These are phyloP conservation scores for Didymodactylos carnosus DNA, from an alignment of 2,888 invertebrate species.

Conservation along the genomic window DNA sequence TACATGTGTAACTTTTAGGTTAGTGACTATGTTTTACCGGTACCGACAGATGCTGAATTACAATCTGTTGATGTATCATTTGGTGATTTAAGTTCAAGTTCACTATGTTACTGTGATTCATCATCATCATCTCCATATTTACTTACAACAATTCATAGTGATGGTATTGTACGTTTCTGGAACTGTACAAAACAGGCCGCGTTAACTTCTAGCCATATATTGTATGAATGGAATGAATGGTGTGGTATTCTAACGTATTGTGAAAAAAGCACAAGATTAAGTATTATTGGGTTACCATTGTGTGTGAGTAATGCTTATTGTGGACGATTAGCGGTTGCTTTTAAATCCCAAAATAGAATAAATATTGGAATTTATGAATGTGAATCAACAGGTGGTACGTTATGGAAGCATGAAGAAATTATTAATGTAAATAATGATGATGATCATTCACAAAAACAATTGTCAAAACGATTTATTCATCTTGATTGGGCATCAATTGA, in stretches of 20 bases:
- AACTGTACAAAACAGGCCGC: conserved; percentile 14
- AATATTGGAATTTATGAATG: conserved; percentile 63
- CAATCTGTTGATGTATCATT: conserved; percentile 82
- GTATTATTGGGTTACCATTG: conserved; percentile 27
- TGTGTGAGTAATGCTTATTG: conserved; percentile 78
- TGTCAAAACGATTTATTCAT: conserved; percentile 44
- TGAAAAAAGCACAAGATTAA: background rate
- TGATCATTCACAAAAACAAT: background rate
- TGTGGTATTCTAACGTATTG: conserved; percentile 22
- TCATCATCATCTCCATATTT: conserved; percentile 96
- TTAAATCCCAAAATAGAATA: conserved; percentile 51
- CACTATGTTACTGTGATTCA: conserved; percentile 52
- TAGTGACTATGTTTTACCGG: conserved; percentile 62
- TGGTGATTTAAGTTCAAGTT: conserved; percentile 85
- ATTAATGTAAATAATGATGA: conserved; percentile 30
- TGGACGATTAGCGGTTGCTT: conserved; percentile 86
- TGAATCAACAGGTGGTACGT: conserved; percentile 74
- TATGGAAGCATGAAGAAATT: conserved; percentile 80
- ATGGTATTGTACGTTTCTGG: conserved; percentile 54
- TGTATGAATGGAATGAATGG: conserved; percentile 71
- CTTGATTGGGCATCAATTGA: conserved; percentile 98
- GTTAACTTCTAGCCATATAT: too few relatives aligned
- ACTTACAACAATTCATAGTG: conserved; percentile 79
- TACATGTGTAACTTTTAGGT: too few relatives aligned
- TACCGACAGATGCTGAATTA: conserved; percentile 73